phyloP scores from a whole-genome alignment of 2,113 vertebrate genomes.

The Carollia perspicillata region DNA sequence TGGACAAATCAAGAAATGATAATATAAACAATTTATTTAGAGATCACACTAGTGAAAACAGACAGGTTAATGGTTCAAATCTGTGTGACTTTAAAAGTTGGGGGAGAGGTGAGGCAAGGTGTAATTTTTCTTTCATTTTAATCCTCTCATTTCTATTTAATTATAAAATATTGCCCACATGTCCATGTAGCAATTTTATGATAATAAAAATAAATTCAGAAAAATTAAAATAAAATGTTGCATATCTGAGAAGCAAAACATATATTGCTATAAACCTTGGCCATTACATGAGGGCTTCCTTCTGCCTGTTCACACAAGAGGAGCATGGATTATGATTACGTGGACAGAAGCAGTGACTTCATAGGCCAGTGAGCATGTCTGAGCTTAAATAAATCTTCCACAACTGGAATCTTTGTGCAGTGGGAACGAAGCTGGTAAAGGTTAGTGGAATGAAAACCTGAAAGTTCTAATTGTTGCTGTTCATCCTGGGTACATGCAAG shows the following conservation, averaged over 20 bases:
- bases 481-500: not conserved
- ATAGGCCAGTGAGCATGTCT: not conserved
- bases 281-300: constrained; percentile 21
- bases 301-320: not conserved
- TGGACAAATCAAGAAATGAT: not conserved
- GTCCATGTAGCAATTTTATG: not conserved
- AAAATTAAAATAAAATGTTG: constrained; percentile 52
- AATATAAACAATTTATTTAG: not conserved
- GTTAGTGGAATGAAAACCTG: not conserved
- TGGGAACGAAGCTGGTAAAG: not conserved
- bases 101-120: not conserved
- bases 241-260: constrained; percentile 32
- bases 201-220: constrained; percentile 46
- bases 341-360: constrained; percentile 38
- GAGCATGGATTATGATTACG: constrained; percentile 2
- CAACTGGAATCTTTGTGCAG: not conserved
- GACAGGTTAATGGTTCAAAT: not conserved
- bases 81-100: not conserved
- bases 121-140: not conserved
- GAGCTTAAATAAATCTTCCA: constrained; percentile 46
- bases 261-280: not conserved
- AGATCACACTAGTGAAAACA: not conserved
- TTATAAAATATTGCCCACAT: constrained; percentile 7
- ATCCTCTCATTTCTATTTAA: not conserved
- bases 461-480: not conserved